A percentile compares a stretch with the other conserved stretches of the same genome.
Conservation (phyloP, 2,797 vertebrate species). For the Xenopus petersii region DNA sequence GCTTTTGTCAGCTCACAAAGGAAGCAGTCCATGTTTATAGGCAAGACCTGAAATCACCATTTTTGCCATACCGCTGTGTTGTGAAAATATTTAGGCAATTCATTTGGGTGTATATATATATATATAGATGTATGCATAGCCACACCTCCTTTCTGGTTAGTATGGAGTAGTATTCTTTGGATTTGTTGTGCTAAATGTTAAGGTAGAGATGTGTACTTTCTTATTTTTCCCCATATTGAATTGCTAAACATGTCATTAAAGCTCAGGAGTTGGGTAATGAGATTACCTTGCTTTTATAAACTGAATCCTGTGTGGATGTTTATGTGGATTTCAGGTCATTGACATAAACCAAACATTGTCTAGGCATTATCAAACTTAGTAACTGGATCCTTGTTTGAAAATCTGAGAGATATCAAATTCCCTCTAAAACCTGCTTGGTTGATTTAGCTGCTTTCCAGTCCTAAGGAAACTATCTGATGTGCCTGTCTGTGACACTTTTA, state of each 20-base stretch:
- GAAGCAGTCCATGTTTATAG: no score
- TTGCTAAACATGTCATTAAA: slow-evolving; percentile 8
- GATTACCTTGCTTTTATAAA: slow-evolving; percentile 63
- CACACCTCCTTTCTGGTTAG: no score
- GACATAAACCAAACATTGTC: slow-evolving; percentile 68
- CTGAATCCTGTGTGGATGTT: slow-evolving; percentile 60
- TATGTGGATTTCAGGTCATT: slow-evolving; percentile 57
- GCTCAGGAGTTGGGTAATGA: slow-evolving; percentile 56
- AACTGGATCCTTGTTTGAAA: slow-evolving; percentile 67
- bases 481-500: slow-evolving; percentile 25
- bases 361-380: slow-evolving; percentile 71
- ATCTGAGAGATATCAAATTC: slow-evolving; percentile 67
- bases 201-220: no score
- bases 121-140: no score
- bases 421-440: slow-evolving; percentile 66
- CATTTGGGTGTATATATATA: no score
- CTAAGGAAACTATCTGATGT: slow-evolving; percentile 52
- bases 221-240: no score
- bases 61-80: no score
- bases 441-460: slow-evolving; percentile 66
- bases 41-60: no score
- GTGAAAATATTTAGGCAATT: no score
- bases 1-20: no score
- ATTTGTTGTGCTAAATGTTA: no score
- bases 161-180: no score